A percentile compares a stretch with the other conserved stretches of the same genome.
Evolutionary conservation across 2,797 vertebrate genomes (phyloP).

Genomic region (Myioborus melanocephalus): DNA sequence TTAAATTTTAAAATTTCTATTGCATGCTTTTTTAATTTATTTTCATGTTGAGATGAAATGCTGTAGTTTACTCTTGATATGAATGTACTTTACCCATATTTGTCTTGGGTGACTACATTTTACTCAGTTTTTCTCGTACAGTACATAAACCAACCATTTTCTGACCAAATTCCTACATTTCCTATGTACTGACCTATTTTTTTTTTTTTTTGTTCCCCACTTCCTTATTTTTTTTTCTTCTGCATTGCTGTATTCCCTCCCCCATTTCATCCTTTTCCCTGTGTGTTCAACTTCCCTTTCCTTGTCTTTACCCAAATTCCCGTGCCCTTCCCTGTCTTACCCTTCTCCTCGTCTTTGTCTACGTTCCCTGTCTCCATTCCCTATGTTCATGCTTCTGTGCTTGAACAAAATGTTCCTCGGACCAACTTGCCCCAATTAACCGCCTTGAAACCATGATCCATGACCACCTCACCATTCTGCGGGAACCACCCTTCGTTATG

Average conservation of each 20-base stretch:
- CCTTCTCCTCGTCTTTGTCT: constrained; percentile 80
- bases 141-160: constrained; percentile 97
- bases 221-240: constrained; percentile 84
- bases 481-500: constrained; percentile 98
- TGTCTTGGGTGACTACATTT: constrained; percentile 94
- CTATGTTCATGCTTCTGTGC: constrained; percentile 88
- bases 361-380: constrained; percentile 78
- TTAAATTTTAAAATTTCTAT: constrained; percentile 76
- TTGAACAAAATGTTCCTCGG: constrained; percentile 90
- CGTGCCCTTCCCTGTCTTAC: constrained; percentile 75
- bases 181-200: constrained; percentile 99
- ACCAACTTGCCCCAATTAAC: constrained; percentile 93
- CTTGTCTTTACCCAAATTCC: constrained; percentile 81
- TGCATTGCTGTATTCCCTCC: constrained; percentile 82
- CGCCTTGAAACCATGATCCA: constrained; percentile 94
- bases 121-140: constrained; percentile 91
- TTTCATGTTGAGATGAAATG: constrained; percentile 82
- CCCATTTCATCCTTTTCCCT: constrained; percentile 81
- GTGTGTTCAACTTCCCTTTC: constrained; percentile 79
- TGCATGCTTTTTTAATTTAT: constrained; percentile 76
- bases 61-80: constrained; percentile 86
- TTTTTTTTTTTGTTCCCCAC: constrained; percentile 92
- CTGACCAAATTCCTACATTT: constrained; percentile 99
- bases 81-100: constrained; percentile 91
- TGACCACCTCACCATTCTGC: constrained; percentile 99